phyloP scores from a whole-genome alignment of 2,113 vertebrate species.

The Phainopepla nitens region DNA sequence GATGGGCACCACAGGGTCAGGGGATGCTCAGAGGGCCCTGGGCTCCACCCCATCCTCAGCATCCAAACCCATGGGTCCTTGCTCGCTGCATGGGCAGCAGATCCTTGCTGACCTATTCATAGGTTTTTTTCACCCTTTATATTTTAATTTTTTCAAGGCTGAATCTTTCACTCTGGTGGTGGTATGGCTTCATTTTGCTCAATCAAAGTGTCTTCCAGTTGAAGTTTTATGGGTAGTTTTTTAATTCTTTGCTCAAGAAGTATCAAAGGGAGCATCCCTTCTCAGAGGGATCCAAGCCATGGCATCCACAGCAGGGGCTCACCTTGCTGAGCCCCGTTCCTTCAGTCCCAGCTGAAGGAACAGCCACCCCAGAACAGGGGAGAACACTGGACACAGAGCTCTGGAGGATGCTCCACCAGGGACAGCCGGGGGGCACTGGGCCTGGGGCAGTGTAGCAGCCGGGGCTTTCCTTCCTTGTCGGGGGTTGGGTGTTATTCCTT shows the following conservation, averaged over 20 bases:
- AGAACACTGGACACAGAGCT: not conserved
- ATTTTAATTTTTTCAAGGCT: not conserved
- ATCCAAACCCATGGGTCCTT: rapidly evolving
- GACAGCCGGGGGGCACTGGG: not conserved
- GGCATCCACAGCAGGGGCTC: too few relatives aligned
- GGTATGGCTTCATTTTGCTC: not conserved
- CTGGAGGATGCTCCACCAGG: not conserved
- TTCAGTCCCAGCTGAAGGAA: not conserved
- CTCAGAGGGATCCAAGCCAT: not conserved
- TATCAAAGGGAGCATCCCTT: not conserved
- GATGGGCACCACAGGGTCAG: not conserved
- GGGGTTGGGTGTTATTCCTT: too few relatives aligned
- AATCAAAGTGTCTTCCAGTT: not conserved
- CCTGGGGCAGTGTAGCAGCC: too few relatives aligned
- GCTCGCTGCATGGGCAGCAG: not conserved
- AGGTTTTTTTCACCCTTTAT: not conserved
- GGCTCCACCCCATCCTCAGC: not conserved
- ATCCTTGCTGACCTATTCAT: not conserved
- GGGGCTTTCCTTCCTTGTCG: too few relatives aligned
- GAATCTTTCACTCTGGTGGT: not conserved
- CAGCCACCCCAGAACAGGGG: not conserved
- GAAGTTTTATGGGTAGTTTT: not conserved
- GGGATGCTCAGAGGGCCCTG: not conserved
- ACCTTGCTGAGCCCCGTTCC: not conserved
- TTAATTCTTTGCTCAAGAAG: not conserved